Evolutionary conservation across 2,888 invertebrate genomes (phyloP).

Genomic region (Pardosa pseudoannulata): DNA sequence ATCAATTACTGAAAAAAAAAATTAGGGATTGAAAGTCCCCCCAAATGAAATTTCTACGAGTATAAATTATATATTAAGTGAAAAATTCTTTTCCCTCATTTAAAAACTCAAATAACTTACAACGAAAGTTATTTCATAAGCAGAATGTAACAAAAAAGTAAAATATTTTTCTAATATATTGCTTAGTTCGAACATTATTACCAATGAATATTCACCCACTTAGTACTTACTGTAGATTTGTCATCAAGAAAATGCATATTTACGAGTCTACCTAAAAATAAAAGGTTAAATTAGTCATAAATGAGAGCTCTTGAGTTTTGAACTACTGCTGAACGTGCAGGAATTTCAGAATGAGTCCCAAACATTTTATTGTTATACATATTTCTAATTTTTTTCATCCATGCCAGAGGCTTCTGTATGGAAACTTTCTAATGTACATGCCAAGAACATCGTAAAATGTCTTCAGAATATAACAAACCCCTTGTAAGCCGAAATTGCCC

Average conservation of each 20-base stretch:
- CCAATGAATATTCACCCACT: neutral
- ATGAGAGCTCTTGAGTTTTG: neutral
- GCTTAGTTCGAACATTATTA: too few species aligned
- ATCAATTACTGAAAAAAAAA: too few species aligned
- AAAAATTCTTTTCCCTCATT: too few species aligned
- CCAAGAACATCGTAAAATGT: constrained; percentile 18
- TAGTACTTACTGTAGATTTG: neutral
- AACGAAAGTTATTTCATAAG: too few species aligned
- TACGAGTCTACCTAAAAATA: neutral
- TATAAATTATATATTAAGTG: too few species aligned
- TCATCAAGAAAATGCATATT: neutral
- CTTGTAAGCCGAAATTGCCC: neutral
- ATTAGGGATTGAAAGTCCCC: too few species aligned
- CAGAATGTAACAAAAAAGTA: too few species aligned
- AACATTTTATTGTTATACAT: constrained; percentile 3
- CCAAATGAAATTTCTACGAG: too few species aligned
- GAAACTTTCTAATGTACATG: neutral
- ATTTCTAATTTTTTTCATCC: neutral
- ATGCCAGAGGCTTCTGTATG: neutral
- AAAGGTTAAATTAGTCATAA: neutral
- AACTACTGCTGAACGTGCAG: too few species aligned
- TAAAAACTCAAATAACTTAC: too few species aligned
- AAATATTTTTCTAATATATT: too few species aligned
- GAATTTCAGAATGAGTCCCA: neutral
- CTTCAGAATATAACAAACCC: neutral